A percentile compares a stretch with the other conserved stretches of the same genome.
phyloP scores from a whole-genome alignment of 2,113 vertebrate genomes.

The Callochromis pleurospilus region DNA sequence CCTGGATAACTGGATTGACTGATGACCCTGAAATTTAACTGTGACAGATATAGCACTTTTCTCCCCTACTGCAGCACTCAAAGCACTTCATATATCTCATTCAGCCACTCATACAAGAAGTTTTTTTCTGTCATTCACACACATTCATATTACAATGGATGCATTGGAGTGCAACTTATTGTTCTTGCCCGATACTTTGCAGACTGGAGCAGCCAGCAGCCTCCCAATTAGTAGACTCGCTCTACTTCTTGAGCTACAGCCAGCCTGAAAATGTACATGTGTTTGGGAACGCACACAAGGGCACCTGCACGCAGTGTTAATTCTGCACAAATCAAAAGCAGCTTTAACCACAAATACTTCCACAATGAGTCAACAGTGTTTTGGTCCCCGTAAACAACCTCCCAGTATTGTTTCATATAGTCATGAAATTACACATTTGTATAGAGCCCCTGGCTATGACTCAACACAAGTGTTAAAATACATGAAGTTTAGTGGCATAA shows the following conservation, averaged over 20 bases:
- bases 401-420: conserved; percentile 34
- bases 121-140: background rate
- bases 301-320: conserved; percentile 15
- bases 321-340: conserved; percentile 54
- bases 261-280: background rate
- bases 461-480: conserved; percentile 11
- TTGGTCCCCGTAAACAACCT: conserved; percentile 22
- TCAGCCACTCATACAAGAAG: background rate
- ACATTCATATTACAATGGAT: background rate
- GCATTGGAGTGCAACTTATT: background rate
- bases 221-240: background rate
- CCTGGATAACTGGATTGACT: background rate
- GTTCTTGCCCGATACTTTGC: background rate
- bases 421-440: conserved; percentile 51
- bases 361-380: conserved; percentile 36
- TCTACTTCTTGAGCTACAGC: background rate
- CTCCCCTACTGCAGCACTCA: background rate
- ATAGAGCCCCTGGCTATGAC: conserved; percentile 2
- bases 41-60: background rate
- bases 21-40: background rate
- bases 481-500: background rate
- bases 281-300: background rate
- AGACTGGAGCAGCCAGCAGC: background rate
- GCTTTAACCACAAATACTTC: conserved; percentile 53
- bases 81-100: background rate